Evolutionary conservation across 2,113 vertebrate species (phyloP), one percentile per base, ranked within the genome.

Genomic region (Malaclemys terrapin): DNA sequence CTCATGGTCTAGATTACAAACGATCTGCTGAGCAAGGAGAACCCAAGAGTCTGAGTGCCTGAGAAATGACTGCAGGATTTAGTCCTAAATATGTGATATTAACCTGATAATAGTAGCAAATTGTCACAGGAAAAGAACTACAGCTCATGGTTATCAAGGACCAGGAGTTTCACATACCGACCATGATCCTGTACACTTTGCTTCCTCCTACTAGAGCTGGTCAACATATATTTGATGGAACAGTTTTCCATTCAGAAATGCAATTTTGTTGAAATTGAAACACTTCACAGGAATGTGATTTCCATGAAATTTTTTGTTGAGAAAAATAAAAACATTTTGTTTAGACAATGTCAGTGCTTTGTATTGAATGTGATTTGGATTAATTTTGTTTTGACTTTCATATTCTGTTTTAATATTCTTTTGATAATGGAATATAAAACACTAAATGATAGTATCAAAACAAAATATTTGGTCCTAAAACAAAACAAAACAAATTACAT

Each of bases 371-470:
- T 38, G 19, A 72, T 72, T 72, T 72, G 10, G n/a, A 72, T 72
- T 72, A 4, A 22, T 72, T 69, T 69, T 20, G n/a, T 38, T 69
- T 69, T n/a, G 35, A 69, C 65, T 72, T 72, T 72, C 65, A 72
- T 72, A 38, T 72, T 72, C n/a, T 72, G 19, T 72, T 38, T n/a
- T n/a, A 20, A 4, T 62, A 31, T 20, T 69, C 4, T n/a, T 72
- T 72, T 72, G 8, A 72, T 38, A 38, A 38, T 19, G 2, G 17
- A 87, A 95, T 94, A 85, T 96, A 95, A 93, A 95, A 94, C 47
- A 69, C 80, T 94, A 96, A 89, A 72, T 94, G 96, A 93, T 93
- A 96, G 80, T 86, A 96, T 93, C 89, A 93, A 96, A 96, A 94
- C 94, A 96, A 96, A 57, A 93, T 96, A 93, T 95, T 82, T 95